Conservation (phyloP, 2,888 invertebrate species). For the Ceriagrion tenellum region DNA sequence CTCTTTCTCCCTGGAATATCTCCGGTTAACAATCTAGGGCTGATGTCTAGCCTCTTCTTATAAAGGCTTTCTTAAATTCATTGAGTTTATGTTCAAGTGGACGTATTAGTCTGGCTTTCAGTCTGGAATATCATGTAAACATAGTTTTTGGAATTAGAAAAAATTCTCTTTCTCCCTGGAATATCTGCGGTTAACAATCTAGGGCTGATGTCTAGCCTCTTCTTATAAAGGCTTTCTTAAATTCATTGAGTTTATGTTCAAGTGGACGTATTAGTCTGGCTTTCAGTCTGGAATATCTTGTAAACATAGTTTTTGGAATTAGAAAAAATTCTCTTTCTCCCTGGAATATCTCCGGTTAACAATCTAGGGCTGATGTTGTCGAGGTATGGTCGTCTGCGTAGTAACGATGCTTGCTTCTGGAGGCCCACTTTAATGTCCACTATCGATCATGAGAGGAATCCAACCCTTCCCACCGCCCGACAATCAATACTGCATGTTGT, state of each 20-base stretch:
- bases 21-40: too few relatives aligned
- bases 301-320: too few relatives aligned
- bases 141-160: too few relatives aligned
- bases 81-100: not conserved
- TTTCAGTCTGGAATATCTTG: too few relatives aligned
- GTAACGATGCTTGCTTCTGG: not conserved
- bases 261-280: not conserved
- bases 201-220: too few relatives aligned
- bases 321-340: too few relatives aligned
- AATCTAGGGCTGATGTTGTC: not conserved
- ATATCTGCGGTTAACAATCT: too few relatives aligned
- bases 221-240: not conserved
- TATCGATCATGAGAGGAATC: conserved; percentile 20
- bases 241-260: not conserved
- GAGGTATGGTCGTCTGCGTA: not conserved
- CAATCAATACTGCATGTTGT: conserved; percentile 13
- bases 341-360: too few relatives aligned
- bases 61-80: not conserved
- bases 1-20: too few relatives aligned
- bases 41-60: too few relatives aligned
- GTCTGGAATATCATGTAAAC: too few relatives aligned
- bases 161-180: too few relatives aligned
- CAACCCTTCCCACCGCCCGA: not conserved
- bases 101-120: not conserved
- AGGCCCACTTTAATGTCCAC: conserved; percentile 45